Conservation (phyloP, 30 jellyfish, hydroid and myxozoan genomes). For the Hydractinia echinata region DNA sequence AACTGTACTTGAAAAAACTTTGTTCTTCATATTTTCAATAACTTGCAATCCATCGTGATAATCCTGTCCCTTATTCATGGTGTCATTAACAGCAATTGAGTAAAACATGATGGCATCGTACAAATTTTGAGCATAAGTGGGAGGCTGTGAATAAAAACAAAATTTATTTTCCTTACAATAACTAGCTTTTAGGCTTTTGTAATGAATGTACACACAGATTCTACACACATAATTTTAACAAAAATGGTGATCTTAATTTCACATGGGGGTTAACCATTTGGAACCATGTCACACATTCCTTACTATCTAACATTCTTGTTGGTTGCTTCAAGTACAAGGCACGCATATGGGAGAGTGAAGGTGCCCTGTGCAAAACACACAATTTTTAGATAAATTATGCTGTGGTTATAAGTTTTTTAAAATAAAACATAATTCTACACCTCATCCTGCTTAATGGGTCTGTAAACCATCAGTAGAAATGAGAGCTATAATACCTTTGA, state of each 20-base stretch:
- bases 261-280: too few species aligned
- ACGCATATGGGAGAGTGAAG: too few species aligned
- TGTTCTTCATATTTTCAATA: constrained; percentile 37
- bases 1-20: constrained; percentile 55
- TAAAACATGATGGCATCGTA: constrained; percentile 76
- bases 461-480: not conserved
- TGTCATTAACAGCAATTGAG: constrained; percentile 78
- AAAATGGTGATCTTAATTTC: too few species aligned
- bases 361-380: too few species aligned
- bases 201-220: too few species aligned
- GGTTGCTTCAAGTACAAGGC: too few species aligned
- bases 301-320: too few species aligned
- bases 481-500: constrained; percentile 14
- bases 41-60: constrained; percentile 37
- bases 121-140: constrained; percentile 56
- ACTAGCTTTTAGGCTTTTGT: not conserved
- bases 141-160: constrained; percentile 47
- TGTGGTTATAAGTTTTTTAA: too few species aligned
- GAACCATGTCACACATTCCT: too few species aligned
- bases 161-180: not conserved
- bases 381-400: too few species aligned
- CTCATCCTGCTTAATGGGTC: not conserved
- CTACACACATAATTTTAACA: too few species aligned
- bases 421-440: too few species aligned
- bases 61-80: constrained; percentile 30